Evolutionary conservation across 1,140 invertebrate genomes (phyloP), one percentile per base, ranked within the genome.

Genomic region (Diabrotica undecimpunctata): DNA sequence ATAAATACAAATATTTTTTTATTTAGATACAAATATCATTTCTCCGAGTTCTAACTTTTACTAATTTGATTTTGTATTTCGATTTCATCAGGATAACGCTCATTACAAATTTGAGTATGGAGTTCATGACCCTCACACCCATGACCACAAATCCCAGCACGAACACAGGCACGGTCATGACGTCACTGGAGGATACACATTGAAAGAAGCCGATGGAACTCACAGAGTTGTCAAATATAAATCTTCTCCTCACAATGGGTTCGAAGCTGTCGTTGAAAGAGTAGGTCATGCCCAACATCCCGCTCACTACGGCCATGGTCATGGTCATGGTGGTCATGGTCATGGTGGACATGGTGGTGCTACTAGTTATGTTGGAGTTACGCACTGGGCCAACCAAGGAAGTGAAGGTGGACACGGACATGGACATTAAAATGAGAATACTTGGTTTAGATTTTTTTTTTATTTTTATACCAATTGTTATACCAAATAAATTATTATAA

Each of bases 21-120:
- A n/a, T n/a, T n/a, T n/a, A n/a, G n/a, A n/a, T n/a, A n/a, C n/a
- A n/a, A n/a, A n/a, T n/a, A n/a, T n/a, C n/a, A n/a, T n/a, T n/a
- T n/a, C n/a, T n/a, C n/a, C n/a, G n/a, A n/a, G 1, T 25, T 25
- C 25, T 25, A 25, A 25, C 25, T 25, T 1, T 25, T 2, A 25
- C 25, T 5, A 53, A 53, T 10, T 6, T 8, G n/a, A 53, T 53
- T 53, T 4, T 53, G 9, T 12, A 0, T 53, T 36, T 57, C 2
- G 4, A 25, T 25, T 25, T 25, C 14, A 51, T 7, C 7, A 61
- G 59, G 59, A 61, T 25, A 61, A 61, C 14, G 65, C 69, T 37
- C 64, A 76, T 56, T 83, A 83, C 70, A 75, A 78, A 60, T 83
- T 79, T 66, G 73, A 79, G 14, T 83, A 83, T 72, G 79, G 76